These are phyloP conservation scores for Rotaria socialis DNA, from an alignment of 2,888 invertebrate species.

Conservation along the genomic window DNA sequence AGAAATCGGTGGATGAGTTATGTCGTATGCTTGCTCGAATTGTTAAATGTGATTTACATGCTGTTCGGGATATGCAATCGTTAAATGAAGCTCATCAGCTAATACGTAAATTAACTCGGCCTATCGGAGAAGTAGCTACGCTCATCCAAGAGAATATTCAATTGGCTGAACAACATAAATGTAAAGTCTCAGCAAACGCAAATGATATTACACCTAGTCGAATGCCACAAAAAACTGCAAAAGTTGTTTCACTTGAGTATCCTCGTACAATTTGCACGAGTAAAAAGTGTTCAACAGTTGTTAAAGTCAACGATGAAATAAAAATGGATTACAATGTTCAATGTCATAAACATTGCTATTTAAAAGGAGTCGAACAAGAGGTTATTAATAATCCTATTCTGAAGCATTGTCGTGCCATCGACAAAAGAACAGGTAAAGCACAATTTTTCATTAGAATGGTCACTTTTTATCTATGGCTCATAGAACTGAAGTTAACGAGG, in stretches of 20 bases:
- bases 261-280: background rate
- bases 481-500: background rate
- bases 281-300: too few relatives aligned
- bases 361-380: background rate
- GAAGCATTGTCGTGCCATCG: background rate
- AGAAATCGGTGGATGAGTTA: background rate
- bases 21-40: background rate
- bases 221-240: background rate
- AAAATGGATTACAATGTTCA: background rate
- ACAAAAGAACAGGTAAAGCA: background rate
- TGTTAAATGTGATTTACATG: background rate
- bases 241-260: background rate
- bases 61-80: background rate
- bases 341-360: background rate
- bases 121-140: background rate
- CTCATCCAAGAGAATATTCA: background rate
- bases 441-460: background rate
- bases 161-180: background rate
- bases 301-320: too few relatives aligned
- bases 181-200: background rate
- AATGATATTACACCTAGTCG: background rate
- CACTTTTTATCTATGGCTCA: background rate
- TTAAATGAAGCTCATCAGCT: background rate
- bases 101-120: too few relatives aligned
- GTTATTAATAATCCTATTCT: background rate